phyloP scores from a whole-genome alignment of 2,888 invertebrate species.

The Dryomyza anilis region DNA sequence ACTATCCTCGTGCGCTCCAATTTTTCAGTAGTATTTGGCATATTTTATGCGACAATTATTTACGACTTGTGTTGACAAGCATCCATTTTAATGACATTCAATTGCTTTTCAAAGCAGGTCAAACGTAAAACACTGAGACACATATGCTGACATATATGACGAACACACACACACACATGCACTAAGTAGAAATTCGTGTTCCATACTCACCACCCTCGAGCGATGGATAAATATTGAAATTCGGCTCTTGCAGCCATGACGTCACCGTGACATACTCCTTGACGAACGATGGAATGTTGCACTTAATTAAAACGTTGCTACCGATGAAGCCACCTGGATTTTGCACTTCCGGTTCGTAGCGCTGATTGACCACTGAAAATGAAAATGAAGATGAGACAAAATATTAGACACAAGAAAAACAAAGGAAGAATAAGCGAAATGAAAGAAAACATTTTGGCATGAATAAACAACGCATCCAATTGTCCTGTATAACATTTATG shows the following conservation, averaged over 20 bases:
- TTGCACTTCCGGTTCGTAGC: conserved; percentile 66
- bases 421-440: not conserved
- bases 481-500: too few species aligned
- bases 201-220: conserved; percentile 63
- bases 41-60: too few species aligned
- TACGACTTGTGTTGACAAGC: too few species aligned
- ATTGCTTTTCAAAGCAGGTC: too few species aligned
- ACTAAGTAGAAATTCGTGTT: not conserved
- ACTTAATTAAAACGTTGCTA: conserved; percentile 65
- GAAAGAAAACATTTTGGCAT: not conserved
- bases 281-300: conserved; percentile 65
- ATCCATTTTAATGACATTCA: too few species aligned
- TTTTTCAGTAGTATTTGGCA: too few species aligned
- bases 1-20: too few species aligned
- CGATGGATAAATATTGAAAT: conserved; percentile 66
- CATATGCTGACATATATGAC: not conserved
- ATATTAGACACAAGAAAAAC: not conserved
- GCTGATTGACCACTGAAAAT: conserved; percentile 63
- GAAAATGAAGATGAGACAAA: too few species aligned
- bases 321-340: conserved; percentile 66
- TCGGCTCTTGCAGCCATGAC: conserved; percentile 66
- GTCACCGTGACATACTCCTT: conserved; percentile 66
- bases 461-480: too few species aligned
- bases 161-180: not conserved
- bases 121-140: not conserved